Base-by-base conservation (phyloP, 2,888 invertebrate species). In the Calliscelio sp. region DNA sequence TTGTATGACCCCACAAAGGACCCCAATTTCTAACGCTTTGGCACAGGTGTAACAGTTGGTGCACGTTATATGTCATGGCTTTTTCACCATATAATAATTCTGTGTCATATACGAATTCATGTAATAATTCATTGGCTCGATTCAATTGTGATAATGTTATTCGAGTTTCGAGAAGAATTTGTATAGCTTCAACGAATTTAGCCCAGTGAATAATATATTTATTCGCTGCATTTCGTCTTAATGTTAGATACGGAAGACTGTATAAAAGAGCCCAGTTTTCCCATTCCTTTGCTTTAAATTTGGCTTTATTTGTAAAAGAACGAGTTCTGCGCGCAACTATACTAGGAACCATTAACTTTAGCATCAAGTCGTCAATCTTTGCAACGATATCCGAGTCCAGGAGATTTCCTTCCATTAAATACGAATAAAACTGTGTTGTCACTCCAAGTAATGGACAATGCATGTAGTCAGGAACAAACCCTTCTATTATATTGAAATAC, bases 391-490 rank as follows among this genome's bases (percentile, higher is more conserved):
- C n/a, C n/a, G n/a, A n/a, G n/a, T n/a, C n/a, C n/a, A n/a, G n/a
- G n/a, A n/a, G n/a, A n/a, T n/a, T n/a, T n/a, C n/a, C n/a, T n/a
- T n/a, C n/a, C n/a, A n/a, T n/a, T n/a, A n/a, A n/a, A n/a, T n/a
- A n/a, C n/a, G n/a, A n/a, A 20, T 51, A 25, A 68, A 86, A 85
- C 41, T 84, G 85, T 41, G 75, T 55, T 38, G 59, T 59, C 0
- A 84, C 59, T 10, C 86, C 84, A 20, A 81, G 55, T 18, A 79
- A 63, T 16, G 77, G 71, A 51, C 51, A 65, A 41, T 88, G 87
- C 86, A 87, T 88, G 59, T 81, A 81, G 51, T 88, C 85, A 1
- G 77, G 68, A 10, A 61, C 41, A 18, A 88, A 70, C 18, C 80
- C 75, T 10, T 85, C 51, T 6, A 81, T 68, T 18, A 87, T 81